Evolutionary conservation across 2,113 vertebrate species (phyloP), one percentile per base, ranked within the genome.

Genomic region (Rattus rattus): DNA sequence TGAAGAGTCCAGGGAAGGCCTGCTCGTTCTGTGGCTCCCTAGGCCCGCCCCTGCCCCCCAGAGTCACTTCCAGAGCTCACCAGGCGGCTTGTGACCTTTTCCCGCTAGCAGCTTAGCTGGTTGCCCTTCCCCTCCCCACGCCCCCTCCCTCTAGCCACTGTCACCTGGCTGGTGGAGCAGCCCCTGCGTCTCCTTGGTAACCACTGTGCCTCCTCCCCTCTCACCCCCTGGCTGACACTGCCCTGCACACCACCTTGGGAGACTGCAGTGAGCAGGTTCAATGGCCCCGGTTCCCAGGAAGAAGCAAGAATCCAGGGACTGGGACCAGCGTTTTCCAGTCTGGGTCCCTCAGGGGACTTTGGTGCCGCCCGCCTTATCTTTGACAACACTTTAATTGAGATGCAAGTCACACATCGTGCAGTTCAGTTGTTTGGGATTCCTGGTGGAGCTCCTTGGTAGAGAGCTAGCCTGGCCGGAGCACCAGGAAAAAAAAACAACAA

Each of bases 161-260:
- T 47, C 92, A 11, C 75, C 92, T 16, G 33, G 9, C 54, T 54
- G 65, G 56, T 54, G 0, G 28, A 49, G 91, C 90, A 39, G 28
- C 17, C 88, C 91, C 93, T 80, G 89, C 0, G 1, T 95, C 93
- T 94, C 92, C 96, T 75, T 91, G 96, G 96, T 54, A 95, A 96
- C 95, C 26, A 1, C 54, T 2, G 24, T 24, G 61, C 75, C 52
- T 7, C 52, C 76, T 28, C 81, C 69, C 47, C 67, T 17, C 67
- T 24, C 13, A 24, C 22, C 36, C 17, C 28, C 20, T 1, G 26
- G 61, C 95, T 92, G 93, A 94, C 92, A 95, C 85, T 22, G 14
- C 79, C 94, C n/a, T 67, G 86, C 86, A 85, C 89, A 79, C 30
- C 43, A 39, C 12, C 75, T 36, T 67, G 49, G 79, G 49, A 85